phyloP scores from a whole-genome alignment of 2,797 vertebrate species.

The Champsocephalus esox region DNA sequence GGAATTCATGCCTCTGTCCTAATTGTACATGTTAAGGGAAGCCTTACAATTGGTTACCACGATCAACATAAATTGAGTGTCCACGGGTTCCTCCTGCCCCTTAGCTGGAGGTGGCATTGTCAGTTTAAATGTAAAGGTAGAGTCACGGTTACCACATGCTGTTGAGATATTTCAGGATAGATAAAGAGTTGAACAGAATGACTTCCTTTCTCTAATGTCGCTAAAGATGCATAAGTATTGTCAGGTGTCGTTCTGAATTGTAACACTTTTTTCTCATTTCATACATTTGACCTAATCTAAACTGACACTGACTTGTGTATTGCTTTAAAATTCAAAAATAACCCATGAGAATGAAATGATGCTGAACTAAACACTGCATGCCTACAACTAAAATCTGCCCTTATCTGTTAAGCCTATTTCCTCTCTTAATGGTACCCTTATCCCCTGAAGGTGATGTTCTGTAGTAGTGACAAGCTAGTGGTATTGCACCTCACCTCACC shows the following conservation, averaged over 20 bases:
- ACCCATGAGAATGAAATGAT: conserved; percentile 18
- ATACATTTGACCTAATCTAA: background rate
- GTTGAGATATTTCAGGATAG: background rate
- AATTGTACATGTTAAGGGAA: no score
- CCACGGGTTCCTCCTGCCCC: no score
- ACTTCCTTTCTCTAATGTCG: background rate
- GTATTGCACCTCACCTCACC: conserved; percentile 77
- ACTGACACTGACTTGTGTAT: background rate
- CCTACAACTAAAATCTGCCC: conserved; percentile 39
- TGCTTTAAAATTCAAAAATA: conserved; percentile 8
- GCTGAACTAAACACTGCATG: conserved; percentile 40
- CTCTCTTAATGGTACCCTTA: conserved; percentile 39
- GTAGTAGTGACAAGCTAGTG: conserved; percentile 75
- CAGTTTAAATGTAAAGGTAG: no score
- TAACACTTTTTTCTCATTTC: background rate
- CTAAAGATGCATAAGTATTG: background rate
- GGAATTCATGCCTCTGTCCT: no score
- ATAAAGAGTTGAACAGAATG: background rate
- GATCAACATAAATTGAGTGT: no score
- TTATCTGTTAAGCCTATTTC: conserved; percentile 47
- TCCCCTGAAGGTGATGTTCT: conserved; percentile 70
- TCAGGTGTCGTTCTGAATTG: background rate
- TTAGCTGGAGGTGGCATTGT: no score
- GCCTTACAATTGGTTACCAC: no score
- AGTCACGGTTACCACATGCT: no score